These are phyloP conservation scores for Lutraria rhynchaena DNA, from an alignment of 1,140 invertebrate genomes.

Conservation along the genomic window DNA sequence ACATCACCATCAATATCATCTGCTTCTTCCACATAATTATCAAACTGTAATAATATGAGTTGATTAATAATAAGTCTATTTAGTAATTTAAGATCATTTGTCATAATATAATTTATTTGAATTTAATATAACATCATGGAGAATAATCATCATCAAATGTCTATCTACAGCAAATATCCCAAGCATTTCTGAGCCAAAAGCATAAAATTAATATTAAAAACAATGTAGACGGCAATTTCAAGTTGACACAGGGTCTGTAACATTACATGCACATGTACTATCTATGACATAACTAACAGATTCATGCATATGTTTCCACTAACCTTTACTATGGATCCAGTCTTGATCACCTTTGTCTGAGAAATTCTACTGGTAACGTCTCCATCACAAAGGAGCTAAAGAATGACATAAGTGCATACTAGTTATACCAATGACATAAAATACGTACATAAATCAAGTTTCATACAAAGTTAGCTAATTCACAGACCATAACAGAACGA, in stretches of 20 bases:
- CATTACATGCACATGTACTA: too few relatives aligned
- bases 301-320: too few relatives aligned
- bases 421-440: not conserved
- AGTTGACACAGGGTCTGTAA: too few relatives aligned
- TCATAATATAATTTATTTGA: not conserved
- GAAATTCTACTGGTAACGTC: constrained; percentile 19
- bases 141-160: not conserved
- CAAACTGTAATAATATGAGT: constrained; percentile 34
- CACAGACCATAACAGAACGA: not conserved
- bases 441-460: not conserved
- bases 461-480: not conserved
- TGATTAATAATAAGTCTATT: not conserved
- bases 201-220: not conserved
- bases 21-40: constrained; percentile 18
- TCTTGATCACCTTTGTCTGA: constrained; percentile 47
- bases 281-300: too few relatives aligned
- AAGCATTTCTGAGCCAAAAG: not conserved
- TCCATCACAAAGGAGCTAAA: constrained; percentile 29
- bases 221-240: not conserved
- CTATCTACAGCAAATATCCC: not conserved
- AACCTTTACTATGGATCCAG: constrained; percentile 42
- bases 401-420: not conserved
- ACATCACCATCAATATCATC: constrained; percentile 3
- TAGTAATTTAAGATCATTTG: not conserved
- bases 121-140: not conserved